These are phyloP conservation scores for Pasiphila rectangulata DNA, from an alignment of 2,888 invertebrate species.

Conservation along the genomic window DNA sequence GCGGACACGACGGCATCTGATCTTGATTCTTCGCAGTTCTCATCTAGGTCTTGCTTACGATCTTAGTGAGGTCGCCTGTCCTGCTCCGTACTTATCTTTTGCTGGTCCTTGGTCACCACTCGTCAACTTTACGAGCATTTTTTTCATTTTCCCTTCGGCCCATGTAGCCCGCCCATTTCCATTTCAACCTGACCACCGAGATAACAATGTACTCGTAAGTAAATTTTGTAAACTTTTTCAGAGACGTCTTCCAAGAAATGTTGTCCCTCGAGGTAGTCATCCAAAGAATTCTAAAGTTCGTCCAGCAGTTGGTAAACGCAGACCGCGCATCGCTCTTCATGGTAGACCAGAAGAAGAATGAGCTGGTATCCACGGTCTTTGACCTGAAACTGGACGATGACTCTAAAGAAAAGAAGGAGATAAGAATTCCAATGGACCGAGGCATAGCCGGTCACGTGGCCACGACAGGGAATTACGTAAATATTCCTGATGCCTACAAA, in stretches of 20 bases:
- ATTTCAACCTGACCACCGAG: no score
- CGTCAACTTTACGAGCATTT: no score
- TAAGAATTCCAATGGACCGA: slow-evolving; percentile 86
- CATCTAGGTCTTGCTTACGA: no score
- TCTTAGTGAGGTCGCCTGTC: no score
- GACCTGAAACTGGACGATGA: slow-evolving; percentile 77
- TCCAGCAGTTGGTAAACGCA: slow-evolving; percentile 89
- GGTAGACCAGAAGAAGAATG: slow-evolving; percentile 85
- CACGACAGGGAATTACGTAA: slow-evolving; percentile 87
- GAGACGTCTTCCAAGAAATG: slow-evolving; percentile 94
- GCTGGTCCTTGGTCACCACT: no score
- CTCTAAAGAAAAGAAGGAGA: slow-evolving; percentile 71
- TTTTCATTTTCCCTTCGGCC: no score
- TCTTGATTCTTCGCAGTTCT: no score
- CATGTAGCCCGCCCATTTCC: no score
- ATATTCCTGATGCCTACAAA: slow-evolving; percentile 90
- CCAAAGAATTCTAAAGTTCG: slow-evolving; percentile 91
- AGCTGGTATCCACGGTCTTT: slow-evolving; percentile 91
- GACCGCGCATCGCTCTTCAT: slow-evolving; percentile 92
- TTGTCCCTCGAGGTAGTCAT: slow-evolving; percentile 90
- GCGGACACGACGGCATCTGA: no score
- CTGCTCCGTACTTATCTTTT: no score
- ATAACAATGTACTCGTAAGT: no score
- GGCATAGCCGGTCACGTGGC: slow-evolving; percentile 93
- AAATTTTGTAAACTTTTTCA: no score